A percentile compares a stretch with the other conserved stretches of the same genome.
phyloP scores from a whole-genome alignment of 2,113 vertebrate species.

The Myxocyprinus asiaticus region DNA sequence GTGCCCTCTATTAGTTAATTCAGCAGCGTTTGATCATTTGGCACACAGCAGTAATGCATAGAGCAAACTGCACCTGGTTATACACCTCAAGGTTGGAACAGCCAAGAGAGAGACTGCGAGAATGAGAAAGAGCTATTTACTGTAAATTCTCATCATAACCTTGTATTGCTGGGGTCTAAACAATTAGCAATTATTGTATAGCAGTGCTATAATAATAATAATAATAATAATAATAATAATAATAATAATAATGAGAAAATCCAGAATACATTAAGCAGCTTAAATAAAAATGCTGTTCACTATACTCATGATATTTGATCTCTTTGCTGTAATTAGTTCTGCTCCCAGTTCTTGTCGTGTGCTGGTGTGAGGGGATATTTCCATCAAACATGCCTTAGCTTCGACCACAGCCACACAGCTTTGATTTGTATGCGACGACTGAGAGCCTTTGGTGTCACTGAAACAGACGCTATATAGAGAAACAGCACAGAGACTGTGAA shows the following conservation, averaged over 20 bases:
- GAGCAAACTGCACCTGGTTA: constrained; percentile 11
- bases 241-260: no score
- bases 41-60: background rate
- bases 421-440: background rate
- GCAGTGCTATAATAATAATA: no score
- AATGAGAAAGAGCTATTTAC: background rate
- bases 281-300: no score
- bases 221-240: no score
- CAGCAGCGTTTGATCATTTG: background rate
- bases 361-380: background rate
- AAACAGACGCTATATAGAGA: background rate
- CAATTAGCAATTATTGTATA: background rate
- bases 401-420: background rate
- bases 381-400: background rate
- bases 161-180: background rate
- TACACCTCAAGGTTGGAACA: background rate
- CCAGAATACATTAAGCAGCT: no score
- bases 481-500: background rate
- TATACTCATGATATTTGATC: no score
- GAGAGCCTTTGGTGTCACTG: background rate
- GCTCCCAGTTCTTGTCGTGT: background rate
- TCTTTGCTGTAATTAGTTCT: background rate
- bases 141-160: constrained; percentile 2
- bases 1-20: constrained; percentile 40
- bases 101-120: background rate